Base-by-base conservation (phyloP, 1,140 invertebrate species). In the Papilio glaucus region DNA sequence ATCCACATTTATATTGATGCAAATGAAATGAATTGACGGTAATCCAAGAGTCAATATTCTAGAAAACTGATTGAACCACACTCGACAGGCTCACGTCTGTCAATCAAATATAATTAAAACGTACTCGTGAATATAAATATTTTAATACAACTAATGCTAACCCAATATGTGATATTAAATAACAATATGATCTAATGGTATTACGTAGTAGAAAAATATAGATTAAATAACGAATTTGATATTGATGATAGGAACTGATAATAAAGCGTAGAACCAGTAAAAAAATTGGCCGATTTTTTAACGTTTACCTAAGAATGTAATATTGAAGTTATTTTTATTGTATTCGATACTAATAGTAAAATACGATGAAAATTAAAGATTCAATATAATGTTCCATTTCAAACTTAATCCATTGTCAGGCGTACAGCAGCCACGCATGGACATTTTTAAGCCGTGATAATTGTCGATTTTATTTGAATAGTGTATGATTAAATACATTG, bases 101-200 rank as follows among this genome's bases (percentile, higher is more conserved):
- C 45, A 9, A 49, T 49, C 45, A 49, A 49, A 49, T 21, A 21
- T 49, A 21, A 49, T 49, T 49, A 21, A 49, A 49, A 21, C 45
- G 1, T 8, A 49, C 8, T 15, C 15, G 18, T 49, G 5, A 45
- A 45, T 15, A 18, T 18, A 15, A 45, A 45, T 15, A 45, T 45
- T 15, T 18, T 10, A 39, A 10, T 10, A 39, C 8, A 9, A 8
- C 38, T 39, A 10, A 4, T 39, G 8, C 8, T 10, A 39, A 8
- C 38, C 8, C 38, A 1, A 8, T 8, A 41, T 41, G 1, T 13
- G 12, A 41, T n/a, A 41, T 41, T 41, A 13, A 41, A 41, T 41
- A 41, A 1, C 13, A n/a, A 13, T 4, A 4, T 41, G 0, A 4
- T 12, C 13, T 41, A 2, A 33, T 33, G 29, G 6, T 33, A 3